Evolutionary conservation across 2,888 invertebrate genomes (phyloP), one percentile per base, ranked within the genome.

Genomic region (Drosophila mulleri): DNA sequence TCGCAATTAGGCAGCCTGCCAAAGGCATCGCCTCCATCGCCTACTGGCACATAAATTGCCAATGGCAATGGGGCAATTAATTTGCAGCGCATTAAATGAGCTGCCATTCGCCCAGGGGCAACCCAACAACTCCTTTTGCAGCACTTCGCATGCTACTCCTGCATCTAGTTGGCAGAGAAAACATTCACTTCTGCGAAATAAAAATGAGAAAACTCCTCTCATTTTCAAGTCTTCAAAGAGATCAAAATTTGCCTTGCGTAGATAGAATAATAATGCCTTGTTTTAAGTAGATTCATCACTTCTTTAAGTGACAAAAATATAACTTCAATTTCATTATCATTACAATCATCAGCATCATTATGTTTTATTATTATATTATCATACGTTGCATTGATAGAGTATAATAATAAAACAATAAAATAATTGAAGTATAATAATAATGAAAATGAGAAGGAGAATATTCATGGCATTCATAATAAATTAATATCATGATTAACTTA

Each of bases 1-100:
- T 83, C 82, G 89, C 84, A 90, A 90, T 90, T 89, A 89, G 90
- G 89, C 88, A 90, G 82, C 73, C 79, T 84, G 90, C 88, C 89
- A 86, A 81, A 72, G 82, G 86, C 89, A 75, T 56, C 52, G 29
- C 57, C 52, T 35, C 53, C 44, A 58, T 57, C 63, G 72, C 72
- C 70, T 39, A 20, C 26, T 60, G 61, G 74, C 88, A 67, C 72
- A 85, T 63, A 64, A 85, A 84, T 83, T 85, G 81, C 83, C 85
- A 75, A 71, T 83, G 78, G 88, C 83, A 82, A 75, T 78, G 84
- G 73, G 82, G 88, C 88, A 87, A 88, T 84, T 87, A 78, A 88
- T 88, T 83, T 88, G 82, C 75, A 75, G 77, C 83, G 72, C 85
- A 85, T 83, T 83, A 88, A 83, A 83, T 88, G 88, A 83, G 88